Conservation (phyloP, 2,797 vertebrate species). For the Syngnathus acus region DNA sequence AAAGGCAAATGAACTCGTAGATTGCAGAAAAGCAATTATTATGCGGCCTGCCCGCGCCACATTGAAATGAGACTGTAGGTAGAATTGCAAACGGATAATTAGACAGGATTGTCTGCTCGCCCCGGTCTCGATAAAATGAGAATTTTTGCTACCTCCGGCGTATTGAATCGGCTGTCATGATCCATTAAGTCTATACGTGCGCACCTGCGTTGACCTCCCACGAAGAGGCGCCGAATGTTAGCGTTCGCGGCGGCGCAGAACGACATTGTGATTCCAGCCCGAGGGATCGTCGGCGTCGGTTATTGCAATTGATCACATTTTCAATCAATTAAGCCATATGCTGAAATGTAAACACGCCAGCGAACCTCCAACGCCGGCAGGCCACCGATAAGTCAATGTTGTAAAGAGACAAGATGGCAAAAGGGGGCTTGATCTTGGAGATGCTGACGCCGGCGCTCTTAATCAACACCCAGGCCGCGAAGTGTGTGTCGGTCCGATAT, state of each 20-base stretch:
- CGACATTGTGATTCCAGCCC: slow-evolving; percentile 6
- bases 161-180: slow-evolving; percentile 26
- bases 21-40: slow-evolving; percentile 68
- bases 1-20: slow-evolving; percentile 66
- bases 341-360: not conserved
- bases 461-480: slow-evolving; percentile 25
- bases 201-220: slow-evolving; percentile 25
- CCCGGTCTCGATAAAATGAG: slow-evolving; percentile 26
- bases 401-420: slow-evolving; percentile 19
- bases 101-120: slow-evolving; percentile 29
- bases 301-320: slow-evolving; percentile 1
- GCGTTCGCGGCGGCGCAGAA: not conserved
- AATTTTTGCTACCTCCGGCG: slow-evolving; percentile 18
- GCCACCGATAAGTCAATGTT: not conserved
- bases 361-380: not conserved
- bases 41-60: slow-evolving; percentile 45
- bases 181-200: slow-evolving; percentile 33
- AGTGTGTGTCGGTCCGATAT: slow-evolving; percentile 23
- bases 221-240: slow-evolving; percentile 4
- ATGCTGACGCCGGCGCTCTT: slow-evolving; percentile 38
- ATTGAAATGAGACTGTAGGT: slow-evolving; percentile 59
- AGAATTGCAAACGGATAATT: slow-evolving; percentile 60
- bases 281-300: slow-evolving; percentile 12
- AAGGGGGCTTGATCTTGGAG: slow-evolving; percentile 29
- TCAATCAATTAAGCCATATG: not conserved